Conservation (phyloP, 2,797 vertebrate species). For the Thaleichthys pacificus region DNA sequence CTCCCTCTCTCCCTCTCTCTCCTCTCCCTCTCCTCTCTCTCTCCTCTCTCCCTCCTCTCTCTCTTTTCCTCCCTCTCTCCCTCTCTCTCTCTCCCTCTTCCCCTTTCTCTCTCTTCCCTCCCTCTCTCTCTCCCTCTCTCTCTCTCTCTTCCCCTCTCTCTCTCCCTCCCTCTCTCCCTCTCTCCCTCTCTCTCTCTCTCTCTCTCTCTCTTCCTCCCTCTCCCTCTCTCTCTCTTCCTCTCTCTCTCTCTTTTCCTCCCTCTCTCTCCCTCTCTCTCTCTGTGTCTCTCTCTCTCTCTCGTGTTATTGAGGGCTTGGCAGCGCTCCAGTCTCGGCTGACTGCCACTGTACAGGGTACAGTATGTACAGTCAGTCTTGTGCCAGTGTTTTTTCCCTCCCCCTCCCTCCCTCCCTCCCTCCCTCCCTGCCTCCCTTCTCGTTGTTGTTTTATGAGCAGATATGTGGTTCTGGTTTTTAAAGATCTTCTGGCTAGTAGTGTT, state of each 20-base stretch:
- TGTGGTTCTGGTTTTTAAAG: slow-evolving; percentile 44
- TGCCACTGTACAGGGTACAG: slow-evolving; percentile 93
- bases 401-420: slow-evolving; percentile 60
- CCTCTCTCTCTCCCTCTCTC: too few relatives aligned
- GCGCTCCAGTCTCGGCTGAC: slow-evolving; percentile 81
- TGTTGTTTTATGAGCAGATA: slow-evolving; percentile 37
- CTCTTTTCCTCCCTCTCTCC: slow-evolving; percentile 67
- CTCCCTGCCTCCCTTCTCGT: slow-evolving; percentile 33
- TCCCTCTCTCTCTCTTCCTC: slow-evolving; percentile 26
- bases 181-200: too few relatives aligned
- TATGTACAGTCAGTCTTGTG: slow-evolving; percentile 93
- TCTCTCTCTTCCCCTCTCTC: too few relatives aligned
- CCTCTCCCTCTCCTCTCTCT: slow-evolving; percentile 50
- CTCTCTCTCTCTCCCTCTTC: too few relatives aligned
- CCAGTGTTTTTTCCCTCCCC: slow-evolving; percentile 78
- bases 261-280: slow-evolving; percentile 46
- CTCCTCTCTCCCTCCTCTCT: slow-evolving; percentile 45
- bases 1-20: slow-evolving; percentile 47
- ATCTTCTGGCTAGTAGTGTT: slow-evolving; percentile 72
- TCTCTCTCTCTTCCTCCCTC: too few relatives aligned
- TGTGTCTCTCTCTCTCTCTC: slow-evolving; percentile 72
- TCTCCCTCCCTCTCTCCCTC: too few relatives aligned
- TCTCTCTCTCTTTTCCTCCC: slow-evolving; percentile 63
- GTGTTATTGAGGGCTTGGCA: slow-evolving; percentile 85
- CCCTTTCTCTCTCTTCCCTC: too few relatives aligned